phyloP scores from a whole-genome alignment of 2,888 invertebrate genomes.

The Erpobdella octoculata region DNA sequence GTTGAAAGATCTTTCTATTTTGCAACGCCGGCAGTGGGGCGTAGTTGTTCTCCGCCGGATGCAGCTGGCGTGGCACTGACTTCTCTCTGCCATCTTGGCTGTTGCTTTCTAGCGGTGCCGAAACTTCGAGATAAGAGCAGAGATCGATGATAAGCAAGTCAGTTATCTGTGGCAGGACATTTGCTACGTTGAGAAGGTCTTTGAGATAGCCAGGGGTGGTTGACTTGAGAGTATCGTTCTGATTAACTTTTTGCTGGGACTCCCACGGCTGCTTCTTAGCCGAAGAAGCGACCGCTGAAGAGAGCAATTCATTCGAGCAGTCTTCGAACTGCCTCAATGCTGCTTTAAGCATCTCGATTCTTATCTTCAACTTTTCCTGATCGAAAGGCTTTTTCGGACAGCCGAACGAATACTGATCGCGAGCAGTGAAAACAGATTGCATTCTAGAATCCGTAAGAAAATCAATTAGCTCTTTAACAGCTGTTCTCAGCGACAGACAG shows the following conservation, averaged over 20 bases:
- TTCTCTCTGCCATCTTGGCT: too few species aligned
- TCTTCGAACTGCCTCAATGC: conserved; percentile 8
- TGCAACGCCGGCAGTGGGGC: not conserved
- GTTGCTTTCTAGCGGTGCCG: not conserved
- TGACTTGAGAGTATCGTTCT: too few species aligned
- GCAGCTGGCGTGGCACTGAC: not conserved
- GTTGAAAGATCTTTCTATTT: not conserved
- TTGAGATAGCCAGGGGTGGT: not conserved
- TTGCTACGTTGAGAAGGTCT: not conserved
- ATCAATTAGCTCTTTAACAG: conserved; percentile 76
- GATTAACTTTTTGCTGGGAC: too few species aligned
- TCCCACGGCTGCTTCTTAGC: not conserved
- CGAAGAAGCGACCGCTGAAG: not conserved
- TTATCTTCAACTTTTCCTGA: conserved; percentile 14
- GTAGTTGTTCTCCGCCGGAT: not conserved
- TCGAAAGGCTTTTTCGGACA: not conserved
- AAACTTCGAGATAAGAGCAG: not conserved
- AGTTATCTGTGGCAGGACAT: not conserved
- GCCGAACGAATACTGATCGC: too few species aligned
- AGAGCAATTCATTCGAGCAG: not conserved
- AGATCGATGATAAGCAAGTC: not conserved
- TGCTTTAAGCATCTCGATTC: not conserved
- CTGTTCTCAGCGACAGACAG: conserved; percentile 68
- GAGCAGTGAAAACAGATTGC: not conserved
- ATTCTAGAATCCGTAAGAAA: conserved; percentile 56